A percentile compares a stretch with the other conserved stretches of the same genome.
These are phyloP conservation scores for Muricea muricata DNA, from an alignment of 92 coral and sea anemone species.

Conservation along the genomic window DNA sequence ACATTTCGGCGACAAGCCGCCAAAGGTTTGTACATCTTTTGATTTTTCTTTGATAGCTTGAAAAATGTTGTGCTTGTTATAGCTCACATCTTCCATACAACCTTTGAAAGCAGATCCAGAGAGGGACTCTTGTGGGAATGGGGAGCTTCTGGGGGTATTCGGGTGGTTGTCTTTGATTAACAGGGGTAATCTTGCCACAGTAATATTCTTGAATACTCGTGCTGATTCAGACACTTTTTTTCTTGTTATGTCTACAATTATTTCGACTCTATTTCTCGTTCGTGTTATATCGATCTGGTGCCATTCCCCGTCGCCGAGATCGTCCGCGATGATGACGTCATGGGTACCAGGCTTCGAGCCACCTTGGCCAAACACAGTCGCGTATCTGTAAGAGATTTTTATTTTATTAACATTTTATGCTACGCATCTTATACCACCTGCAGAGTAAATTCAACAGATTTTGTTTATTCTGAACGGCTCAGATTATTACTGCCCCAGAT, in stretches of 20 bases:
- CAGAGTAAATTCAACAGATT: too few relatives aligned
- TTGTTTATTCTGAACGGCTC: too few relatives aligned
- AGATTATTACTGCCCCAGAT: too few relatives aligned
- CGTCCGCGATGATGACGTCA: constrained; percentile 57
- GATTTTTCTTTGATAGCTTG: constrained; percentile 49
- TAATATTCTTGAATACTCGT: constrained; percentile 52
- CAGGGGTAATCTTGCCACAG: constrained; percentile 65
- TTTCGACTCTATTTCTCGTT: constrained; percentile 23
- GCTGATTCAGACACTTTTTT: constrained; percentile 42
- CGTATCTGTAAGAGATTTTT: constrained; percentile 60
- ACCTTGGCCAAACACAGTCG: constrained; percentile 63
- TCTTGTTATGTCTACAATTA: constrained; percentile 70
- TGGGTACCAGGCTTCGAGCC: constrained; percentile 62
- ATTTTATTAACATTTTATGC: too few relatives aligned
- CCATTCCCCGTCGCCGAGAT: constrained; percentile 83
- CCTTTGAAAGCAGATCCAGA: constrained; percentile 70
- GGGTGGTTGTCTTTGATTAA: background rate
- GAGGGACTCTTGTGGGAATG: constrained; percentile 28
- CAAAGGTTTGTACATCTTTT: constrained; percentile 45
- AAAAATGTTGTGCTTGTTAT: constrained; percentile 56
- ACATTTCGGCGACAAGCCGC: constrained; percentile 36
- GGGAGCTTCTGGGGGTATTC: constrained; percentile 35
- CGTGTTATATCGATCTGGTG: constrained; percentile 79
- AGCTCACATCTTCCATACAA: constrained; percentile 69
- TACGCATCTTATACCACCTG: too few relatives aligned